Evolutionary conservation across 2,113 vertebrate genomes (phyloP), one percentile per base, ranked within the genome.

Genomic region (Hipposideros armiger): DNA sequence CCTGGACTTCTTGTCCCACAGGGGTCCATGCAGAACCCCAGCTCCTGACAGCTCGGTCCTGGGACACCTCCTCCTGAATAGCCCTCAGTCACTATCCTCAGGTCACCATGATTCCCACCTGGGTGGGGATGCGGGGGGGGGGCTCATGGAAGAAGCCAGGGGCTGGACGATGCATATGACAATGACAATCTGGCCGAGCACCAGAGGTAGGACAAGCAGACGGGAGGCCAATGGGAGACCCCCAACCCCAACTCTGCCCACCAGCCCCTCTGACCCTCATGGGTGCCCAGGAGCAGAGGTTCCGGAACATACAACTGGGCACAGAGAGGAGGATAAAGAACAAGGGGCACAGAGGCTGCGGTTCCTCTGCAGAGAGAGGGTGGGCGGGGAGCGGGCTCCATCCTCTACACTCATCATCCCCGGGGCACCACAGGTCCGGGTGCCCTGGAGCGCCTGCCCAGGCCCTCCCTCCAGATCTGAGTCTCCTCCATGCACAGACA

Each of bases 381-480:
- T 52, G 24, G 32, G 36, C 22, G 19, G 5, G 14, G 32, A 40
- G 45, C 0, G 13, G 60, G 47, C 30, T 50, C 20, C 15, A 28
- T 24, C 36, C 54, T 67, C 82, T 52, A 13, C 11, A 16, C 11
- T 11, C 13, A 22, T 30, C 13, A 1, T 3, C 15, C 40, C 50
- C 30, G 0, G 2, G 26, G 70, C 3, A 7, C 56, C 0, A 0
- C 60, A 67, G 56, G 52, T 13, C 58, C n/a, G 36, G 60, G 20
- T 11, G 40, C 32, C 30, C 13, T 0, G 24, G 7, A 58, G 26
- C 0, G 0, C 74, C 56, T 0, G 0, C 50, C 74, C 76, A 32
- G 70, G 3, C 42, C 52, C 45, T 45, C 26, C 47, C 84, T 8
- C 47, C 13, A 1, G 22, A 60, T n/a, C 60, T 62, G 7, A 0